Evolutionary conservation across 2,113 vertebrate genomes (phyloP).

Genomic region (Labeo rohita): DNA sequence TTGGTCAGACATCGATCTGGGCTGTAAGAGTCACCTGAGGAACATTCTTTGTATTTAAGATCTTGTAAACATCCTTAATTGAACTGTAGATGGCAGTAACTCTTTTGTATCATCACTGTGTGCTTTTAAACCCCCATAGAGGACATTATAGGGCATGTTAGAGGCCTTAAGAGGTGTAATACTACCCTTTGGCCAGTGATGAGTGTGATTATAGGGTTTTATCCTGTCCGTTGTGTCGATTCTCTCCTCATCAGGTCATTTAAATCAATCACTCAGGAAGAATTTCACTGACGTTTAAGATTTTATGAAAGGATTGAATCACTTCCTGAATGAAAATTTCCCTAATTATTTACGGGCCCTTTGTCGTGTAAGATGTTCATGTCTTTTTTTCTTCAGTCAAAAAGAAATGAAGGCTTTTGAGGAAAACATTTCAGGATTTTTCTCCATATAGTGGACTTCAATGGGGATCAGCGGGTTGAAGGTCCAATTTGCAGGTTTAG

Average conservation of each 20-base stretch:
- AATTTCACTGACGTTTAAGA: neutral
- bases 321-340: too few relatives aligned
- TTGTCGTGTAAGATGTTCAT: too few relatives aligned
- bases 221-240: neutral
- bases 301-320: neutral
- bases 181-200: neutral
- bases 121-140: neutral
- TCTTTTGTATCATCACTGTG: conserved; percentile 4
- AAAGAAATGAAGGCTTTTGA: too few relatives aligned
- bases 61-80: neutral
- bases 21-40: neutral
- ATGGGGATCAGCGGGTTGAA: too few relatives aligned
- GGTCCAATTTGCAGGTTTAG: too few relatives aligned
- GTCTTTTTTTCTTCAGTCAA: too few relatives aligned
- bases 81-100: conserved; percentile 20
- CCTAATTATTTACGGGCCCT: too few relatives aligned
- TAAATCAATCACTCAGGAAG: neutral
- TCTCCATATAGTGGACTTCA: too few relatives aligned
- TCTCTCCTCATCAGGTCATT: neutral
- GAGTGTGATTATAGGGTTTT: neutral
- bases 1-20: neutral
- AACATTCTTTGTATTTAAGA: neutral
- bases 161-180: neutral
- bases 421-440: too few relatives aligned
- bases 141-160: neutral